These are phyloP conservation scores for Nasonia oneida DNA, from an alignment of 2,888 invertebrate genomes.

Conservation along the genomic window DNA sequence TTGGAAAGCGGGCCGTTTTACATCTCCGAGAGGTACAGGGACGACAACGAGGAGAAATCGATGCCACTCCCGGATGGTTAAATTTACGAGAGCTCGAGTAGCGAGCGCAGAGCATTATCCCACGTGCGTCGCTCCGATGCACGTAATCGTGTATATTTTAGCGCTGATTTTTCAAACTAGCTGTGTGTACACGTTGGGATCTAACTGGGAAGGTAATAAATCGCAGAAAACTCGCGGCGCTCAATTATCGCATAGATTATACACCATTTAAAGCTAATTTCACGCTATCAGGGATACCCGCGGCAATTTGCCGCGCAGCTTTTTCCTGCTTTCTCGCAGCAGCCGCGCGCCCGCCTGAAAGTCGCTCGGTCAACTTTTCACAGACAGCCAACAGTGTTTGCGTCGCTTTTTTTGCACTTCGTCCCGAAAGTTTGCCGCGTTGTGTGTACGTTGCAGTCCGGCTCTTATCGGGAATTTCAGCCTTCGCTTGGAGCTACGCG, in stretches of 20 bases:
- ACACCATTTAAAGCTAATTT: not conserved
- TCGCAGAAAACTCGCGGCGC: not conserved
- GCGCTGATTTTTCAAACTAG: not conserved
- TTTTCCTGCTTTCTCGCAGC: constrained; percentile 5
- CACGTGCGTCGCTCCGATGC: not conserved
- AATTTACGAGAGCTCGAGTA: constrained; percentile 44
- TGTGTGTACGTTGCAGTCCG: not conserved
- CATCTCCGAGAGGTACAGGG: not conserved
- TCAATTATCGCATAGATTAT: not conserved
- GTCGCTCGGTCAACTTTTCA: constrained; percentile 26
- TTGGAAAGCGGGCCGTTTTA: not conserved
- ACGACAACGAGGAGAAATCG: constrained; percentile 34
- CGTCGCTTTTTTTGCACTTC: not conserved
- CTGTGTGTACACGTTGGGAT: no score
- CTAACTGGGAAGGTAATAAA: not conserved
- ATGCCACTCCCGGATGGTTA: not conserved
- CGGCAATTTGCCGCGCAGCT: not conserved
- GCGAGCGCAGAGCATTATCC: not conserved
- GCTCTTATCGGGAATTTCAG: not conserved
- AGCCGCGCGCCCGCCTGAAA: not conserved
- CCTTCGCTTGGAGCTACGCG: no score
- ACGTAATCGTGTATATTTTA: not conserved
- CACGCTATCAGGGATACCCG: not conserved
- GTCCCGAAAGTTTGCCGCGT: constrained; percentile 1
- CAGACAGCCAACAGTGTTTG: not conserved